Conservation (phyloP, 2,888 invertebrate genomes). For the Synergus japonicus region DNA sequence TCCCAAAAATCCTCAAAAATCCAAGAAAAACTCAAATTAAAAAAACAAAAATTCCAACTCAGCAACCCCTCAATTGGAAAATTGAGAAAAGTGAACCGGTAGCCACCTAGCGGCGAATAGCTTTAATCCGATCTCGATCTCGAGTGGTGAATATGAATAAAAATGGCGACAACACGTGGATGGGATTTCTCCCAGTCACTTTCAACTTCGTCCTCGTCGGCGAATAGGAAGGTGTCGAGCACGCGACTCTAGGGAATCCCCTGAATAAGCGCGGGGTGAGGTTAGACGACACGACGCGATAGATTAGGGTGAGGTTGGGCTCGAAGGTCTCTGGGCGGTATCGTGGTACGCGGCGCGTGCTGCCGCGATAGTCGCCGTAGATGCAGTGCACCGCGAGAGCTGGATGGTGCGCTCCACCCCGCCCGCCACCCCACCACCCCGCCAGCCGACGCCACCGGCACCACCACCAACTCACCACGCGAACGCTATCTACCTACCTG, state of each 20-base stretch:
- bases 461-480: constrained; percentile 39
- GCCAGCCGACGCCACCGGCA: constrained; percentile 35
- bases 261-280: constrained; percentile 34
- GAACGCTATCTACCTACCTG: constrained; percentile 33
- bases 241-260: constrained; percentile 35
- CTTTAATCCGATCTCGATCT: not conserved
- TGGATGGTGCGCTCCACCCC: constrained; percentile 46
- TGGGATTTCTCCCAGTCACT: not conserved
- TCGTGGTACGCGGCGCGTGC: constrained; percentile 61
- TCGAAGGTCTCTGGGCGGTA: constrained; percentile 40
- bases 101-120: not conserved
- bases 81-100: not conserved
- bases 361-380: constrained; percentile 68
- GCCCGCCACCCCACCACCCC: constrained; percentile 41
- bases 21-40: not conserved
- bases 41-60: not conserved
- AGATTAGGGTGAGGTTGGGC: constrained; percentile 53
- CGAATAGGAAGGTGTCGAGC: constrained; percentile 30
- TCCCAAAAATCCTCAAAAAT: not conserved
- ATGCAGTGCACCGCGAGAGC: constrained; percentile 64
- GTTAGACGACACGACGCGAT: constrained; percentile 44
- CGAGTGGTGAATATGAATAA: constrained; percentile 20
- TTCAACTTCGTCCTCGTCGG: constrained; percentile 1
- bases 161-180: constrained; percentile 24
- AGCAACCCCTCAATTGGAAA: not conserved